Evolutionary conservation across 2,797 vertebrate species (phyloP).

Genomic region (Hydrolagus colliei): DNA sequence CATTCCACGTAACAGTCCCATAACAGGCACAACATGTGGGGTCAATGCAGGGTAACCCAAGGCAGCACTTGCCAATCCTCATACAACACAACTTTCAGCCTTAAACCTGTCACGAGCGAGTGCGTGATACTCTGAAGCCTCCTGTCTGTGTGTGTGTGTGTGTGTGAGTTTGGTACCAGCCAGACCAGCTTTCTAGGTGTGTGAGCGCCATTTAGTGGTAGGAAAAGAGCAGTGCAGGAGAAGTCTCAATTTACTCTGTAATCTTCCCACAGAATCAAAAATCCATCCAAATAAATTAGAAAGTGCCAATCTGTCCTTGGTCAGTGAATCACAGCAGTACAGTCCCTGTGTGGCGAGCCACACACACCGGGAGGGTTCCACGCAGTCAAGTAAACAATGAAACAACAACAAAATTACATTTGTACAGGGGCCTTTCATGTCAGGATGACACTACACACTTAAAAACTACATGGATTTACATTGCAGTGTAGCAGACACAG

Average conservation of each 20-base stretch:
- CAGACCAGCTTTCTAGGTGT: not conserved
- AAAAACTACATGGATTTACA: not conserved
- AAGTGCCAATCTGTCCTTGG: not conserved
- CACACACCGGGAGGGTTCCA: not conserved
- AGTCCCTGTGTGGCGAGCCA: not conserved
- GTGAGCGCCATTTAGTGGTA: conserved; percentile 19
- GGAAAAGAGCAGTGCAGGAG: not conserved
- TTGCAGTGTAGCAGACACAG: not conserved
- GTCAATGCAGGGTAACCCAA: too few relatives aligned
- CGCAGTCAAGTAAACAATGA: too few relatives aligned
- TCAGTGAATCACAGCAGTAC: not conserved
- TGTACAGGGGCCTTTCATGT: not conserved
- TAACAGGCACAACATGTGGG: too few relatives aligned
- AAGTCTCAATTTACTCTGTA: too few relatives aligned
- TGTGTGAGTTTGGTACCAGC: not conserved
- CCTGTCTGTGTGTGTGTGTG: too few relatives aligned
- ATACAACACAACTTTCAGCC: not conserved
- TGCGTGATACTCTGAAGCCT: not conserved
- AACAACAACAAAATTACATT: too few relatives aligned
- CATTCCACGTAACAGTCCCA: too few relatives aligned
- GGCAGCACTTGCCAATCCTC: not conserved
- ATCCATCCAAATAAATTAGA: not conserved
- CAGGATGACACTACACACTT: not conserved
- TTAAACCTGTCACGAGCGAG: not conserved
- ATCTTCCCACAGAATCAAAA: not conserved